Base-by-base conservation (phyloP, 2,113 vertebrate species). In the Eudorcas thomsonii region DNA sequence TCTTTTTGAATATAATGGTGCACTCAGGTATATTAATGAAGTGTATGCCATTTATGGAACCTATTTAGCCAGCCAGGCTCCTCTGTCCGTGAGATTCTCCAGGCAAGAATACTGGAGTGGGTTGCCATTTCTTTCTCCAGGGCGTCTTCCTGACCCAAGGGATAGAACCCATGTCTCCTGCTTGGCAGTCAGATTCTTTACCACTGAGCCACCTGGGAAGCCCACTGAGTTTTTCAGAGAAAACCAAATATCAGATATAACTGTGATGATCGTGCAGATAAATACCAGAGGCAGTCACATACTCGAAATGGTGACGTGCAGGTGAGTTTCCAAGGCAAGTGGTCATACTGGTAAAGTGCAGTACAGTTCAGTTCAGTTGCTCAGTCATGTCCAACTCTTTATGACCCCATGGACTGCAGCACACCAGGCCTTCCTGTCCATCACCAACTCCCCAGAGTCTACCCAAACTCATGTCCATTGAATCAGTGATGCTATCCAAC, bases 201-300 rank as follows among this genome's bases (percentile, higher is more conserved):
- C 71, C 36, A 77, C 23, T 77, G 71, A 77, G 39, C 12, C 39
- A 43, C 71, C 71, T 43, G 23, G 71, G 39, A 78, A 78, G 7
- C 39, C 74, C 39, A 78, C 57, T 45, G 80, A 92, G 54, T 39
- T 97, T 39, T 96, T 89, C 57, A 36, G 71, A 96, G 82, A 90
- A 94, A 96, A 36, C 2, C n/a, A 78, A 91, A 25, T 81, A 57
- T 96, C 83, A 93, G n/a, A 88, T 78, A 62, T 57, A 43, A 83
- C 78, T 90, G 80, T 67, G 74, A 88, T n/a, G 83, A 55, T 62
- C 36, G 11, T n/a, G 12, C 6, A 10, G 84, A 90, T 84, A 84
- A 90, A 86, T 8, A 71, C 12, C 48, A 96, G 95, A 88, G 62
- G 16, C 54, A 89, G 33, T 67, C n/a, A 80, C 2, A 7, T 33